These are phyloP conservation scores for Dynastes grantii DNA, from an alignment of 2,888 invertebrate species.

Conservation along the genomic window DNA sequence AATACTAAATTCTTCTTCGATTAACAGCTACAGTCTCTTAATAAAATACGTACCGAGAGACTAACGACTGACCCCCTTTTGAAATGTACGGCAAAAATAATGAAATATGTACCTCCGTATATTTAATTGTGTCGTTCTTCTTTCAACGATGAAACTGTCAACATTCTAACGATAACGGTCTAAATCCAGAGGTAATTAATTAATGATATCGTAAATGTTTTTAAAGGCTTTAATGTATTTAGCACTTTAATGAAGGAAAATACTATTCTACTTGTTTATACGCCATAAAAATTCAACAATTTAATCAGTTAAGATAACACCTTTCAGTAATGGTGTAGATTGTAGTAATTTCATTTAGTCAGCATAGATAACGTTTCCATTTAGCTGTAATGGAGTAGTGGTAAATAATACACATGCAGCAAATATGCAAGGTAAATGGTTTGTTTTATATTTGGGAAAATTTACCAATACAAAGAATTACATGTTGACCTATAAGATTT, in stretches of 20 bases:
- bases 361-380: too few relatives aligned
- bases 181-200: neutral
- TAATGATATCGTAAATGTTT: neutral
- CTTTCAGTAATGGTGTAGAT: too few relatives aligned
- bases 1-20: constrained; percentile 30
- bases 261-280: too few relatives aligned
- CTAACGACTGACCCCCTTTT: constrained; percentile 33
- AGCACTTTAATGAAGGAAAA: neutral
- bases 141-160: neutral
- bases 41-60: constrained; percentile 22
- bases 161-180: neutral
- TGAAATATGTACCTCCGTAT: constrained; percentile 25
- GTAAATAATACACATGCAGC: too few relatives aligned
- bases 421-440: too few relatives aligned
- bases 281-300: too few relatives aligned
- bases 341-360: too few relatives aligned
- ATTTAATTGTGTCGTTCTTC: constrained; percentile 11
- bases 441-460: too few relatives aligned
- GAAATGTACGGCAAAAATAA: constrained; percentile 16
- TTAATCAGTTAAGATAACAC: too few relatives aligned
- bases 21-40: neutral
- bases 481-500: too few relatives aligned
- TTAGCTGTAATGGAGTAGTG: too few relatives aligned
- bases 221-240: neutral
- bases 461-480: too few relatives aligned